phyloP scores from a whole-genome alignment of 1,140 invertebrate species.

The Hyphantria cunea region DNA sequence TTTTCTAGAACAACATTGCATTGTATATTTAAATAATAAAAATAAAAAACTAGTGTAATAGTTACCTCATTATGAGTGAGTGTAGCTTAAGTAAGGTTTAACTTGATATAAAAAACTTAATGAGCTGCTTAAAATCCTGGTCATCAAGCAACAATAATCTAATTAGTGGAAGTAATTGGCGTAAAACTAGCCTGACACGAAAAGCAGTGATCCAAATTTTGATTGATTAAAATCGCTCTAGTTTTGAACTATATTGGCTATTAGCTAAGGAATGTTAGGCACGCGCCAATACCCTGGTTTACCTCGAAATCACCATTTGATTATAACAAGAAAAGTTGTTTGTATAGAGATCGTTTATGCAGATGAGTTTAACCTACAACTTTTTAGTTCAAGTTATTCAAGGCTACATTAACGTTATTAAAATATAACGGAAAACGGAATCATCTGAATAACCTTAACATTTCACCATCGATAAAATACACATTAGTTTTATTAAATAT shows the following conservation, averaged over 20 bases:
- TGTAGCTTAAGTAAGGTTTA: too few relatives aligned
- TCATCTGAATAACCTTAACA: too few relatives aligned
- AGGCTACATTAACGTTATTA: not conserved
- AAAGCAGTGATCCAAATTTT: slow-evolving; percentile 28
- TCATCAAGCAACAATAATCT: slow-evolving; percentile 13
- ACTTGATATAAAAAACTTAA: slow-evolving; percentile 5
- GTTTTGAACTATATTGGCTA: slow-evolving; percentile 17
- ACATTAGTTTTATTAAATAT: too few relatives aligned
- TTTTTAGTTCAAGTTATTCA: slow-evolving; percentile 15
- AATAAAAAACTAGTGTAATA: slow-evolving; percentile 10
- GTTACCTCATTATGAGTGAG: slow-evolving; percentile 3
- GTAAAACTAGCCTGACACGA: slow-evolving; percentile 17
- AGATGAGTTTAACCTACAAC: slow-evolving; percentile 26
- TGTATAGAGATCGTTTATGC: slow-evolving; percentile 30
- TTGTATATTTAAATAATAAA: too few relatives aligned
- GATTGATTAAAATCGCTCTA: slow-evolving; percentile 14
- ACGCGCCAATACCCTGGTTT: slow-evolving; percentile 39
- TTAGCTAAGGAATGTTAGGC: slow-evolving; percentile 33
- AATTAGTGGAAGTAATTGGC: slow-evolving; percentile 24
- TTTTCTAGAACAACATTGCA: too few relatives aligned
- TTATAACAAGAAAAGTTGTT: slow-evolving; percentile 50
- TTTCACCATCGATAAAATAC: not conserved
- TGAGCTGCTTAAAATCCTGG: slow-evolving; percentile 17
- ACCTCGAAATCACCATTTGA: slow-evolving; percentile 45
- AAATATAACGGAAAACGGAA: too few relatives aligned